Evolutionary conservation across 2,113 vertebrate genomes (phyloP), one percentile per base, ranked within the genome.

Genomic region (Crotalus viridis): DNA sequence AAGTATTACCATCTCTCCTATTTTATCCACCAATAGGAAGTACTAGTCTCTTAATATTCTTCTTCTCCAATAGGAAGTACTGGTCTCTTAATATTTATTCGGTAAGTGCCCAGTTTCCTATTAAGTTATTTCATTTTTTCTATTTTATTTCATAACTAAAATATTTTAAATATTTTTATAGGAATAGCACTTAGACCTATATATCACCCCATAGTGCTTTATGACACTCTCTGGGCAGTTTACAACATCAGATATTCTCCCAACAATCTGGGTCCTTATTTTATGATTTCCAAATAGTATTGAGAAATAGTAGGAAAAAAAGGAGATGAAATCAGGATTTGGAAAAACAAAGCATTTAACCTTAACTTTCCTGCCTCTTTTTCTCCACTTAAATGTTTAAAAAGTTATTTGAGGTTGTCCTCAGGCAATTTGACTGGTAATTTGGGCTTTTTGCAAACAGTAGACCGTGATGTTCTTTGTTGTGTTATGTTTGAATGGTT

Each of bases 391-490:
- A 52, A 92, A 55, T 88, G 48, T 19, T 56, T 26, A 17, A 61
- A 57, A 59, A 33, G 19, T 33, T 61, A 28, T 10, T 87, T 33
- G 26, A 19, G 3, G 33, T 43, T 19, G 39, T 92, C 89, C 21
- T 9, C 13, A 8, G 12, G 15, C 61, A 64, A 48, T 93, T 85
- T 91, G 59, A 85, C 91, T 17, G 6, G 51, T 93, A 59, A 56
- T 12, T 46, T 92, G 90, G 87, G n/a, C 22, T 90, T 88, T 91
- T 91, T 54, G 54, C 59, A 92, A 90, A 33, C 61, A 91, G 26
- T n/a, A 91, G 39, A 52, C 88, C 46, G n/a, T 94, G 87, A 54
- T 39, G 43, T 64, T 85, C 90, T 92, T 51, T 55, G 56, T n/a
- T 12, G 3, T 59, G 9, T 39, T 89, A 90, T 52, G 87, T 91